These are phyloP conservation scores for Pyrocoelia pectoralis DNA, from an alignment of 2,888 invertebrate genomes.

Conservation along the genomic window DNA sequence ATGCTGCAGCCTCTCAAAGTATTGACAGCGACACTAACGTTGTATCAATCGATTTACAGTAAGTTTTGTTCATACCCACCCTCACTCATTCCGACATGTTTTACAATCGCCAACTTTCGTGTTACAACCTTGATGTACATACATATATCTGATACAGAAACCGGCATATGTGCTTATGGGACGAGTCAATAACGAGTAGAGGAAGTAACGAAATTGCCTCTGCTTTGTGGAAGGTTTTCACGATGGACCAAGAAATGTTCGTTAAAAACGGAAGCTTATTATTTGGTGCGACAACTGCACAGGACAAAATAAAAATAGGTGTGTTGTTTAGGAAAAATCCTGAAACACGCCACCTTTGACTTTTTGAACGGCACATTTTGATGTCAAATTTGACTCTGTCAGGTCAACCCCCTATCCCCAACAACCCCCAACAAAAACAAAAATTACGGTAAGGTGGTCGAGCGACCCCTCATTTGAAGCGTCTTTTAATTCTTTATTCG, in stretches of 20 bases:
- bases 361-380: no score
- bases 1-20: conserved; percentile 4
- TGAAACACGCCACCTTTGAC: no score
- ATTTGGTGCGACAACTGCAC: no score
- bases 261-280: no score
- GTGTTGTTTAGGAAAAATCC: no score
- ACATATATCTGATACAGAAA: not conserved
- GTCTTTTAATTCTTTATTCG: no score
- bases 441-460: no score
- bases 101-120: conserved; percentile 7
- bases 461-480: no score
- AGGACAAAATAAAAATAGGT: no score
- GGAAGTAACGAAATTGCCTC: conserved; percentile 4
- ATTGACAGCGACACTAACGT: conserved; percentile 5
- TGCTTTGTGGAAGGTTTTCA: conserved; percentile 1
- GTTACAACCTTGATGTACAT: not conserved
- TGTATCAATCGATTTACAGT: not conserved
- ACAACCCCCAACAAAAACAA: no score
- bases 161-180: conserved; percentile 2
- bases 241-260: conserved; percentile 2
- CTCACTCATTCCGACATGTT: conserved; percentile 8
- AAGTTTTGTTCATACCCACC: conserved; percentile 9
- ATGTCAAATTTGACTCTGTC: no score
- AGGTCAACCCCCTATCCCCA: no score
- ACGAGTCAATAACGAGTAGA: conserved; percentile 2